Evolutionary conservation across 1,140 invertebrate genomes (phyloP), one percentile per base, ranked within the genome.

Genomic region (Procambarus virginalis): DNA sequence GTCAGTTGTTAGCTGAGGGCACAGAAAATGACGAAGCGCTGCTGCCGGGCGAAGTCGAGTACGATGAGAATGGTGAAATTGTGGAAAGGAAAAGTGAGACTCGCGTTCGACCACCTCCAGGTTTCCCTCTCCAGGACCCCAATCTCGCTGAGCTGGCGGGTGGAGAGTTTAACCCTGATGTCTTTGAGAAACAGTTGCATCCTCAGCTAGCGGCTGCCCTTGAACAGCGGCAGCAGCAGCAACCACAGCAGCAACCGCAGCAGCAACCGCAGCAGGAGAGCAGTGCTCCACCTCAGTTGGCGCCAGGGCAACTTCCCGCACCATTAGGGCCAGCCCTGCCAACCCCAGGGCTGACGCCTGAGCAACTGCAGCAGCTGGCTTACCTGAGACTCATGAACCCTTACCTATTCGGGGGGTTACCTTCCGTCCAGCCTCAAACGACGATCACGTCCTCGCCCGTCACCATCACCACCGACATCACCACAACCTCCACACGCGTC

Each of bases 371-470:
- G 93, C 96, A 97, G 92, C 93, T 97, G 20, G 96, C 96, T 5
- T 93, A 97, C 2, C 93, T 97, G 6, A 95, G 96, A 90, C 94
- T 96, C 6, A 94, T 97, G 5, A 97, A 97, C 92, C 96, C 96
- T 20, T 92, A 91, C 77, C 70, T 88, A 81, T 92, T 94, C 49
- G 95, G 95, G 86, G 94, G 94, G 4, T 94, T 95, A 14, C 95
- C 81, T 70, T 92, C 85, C 34, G 93, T 93, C 34, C 94, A 85
- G n/a, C 91, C 93, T 0, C 94, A 94, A 91, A 96, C 96, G 92
- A 95, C 96, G 17, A 94, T 97, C 10, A 97, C 96, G 5, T 97
- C 96, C n/a, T 96, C 96, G 0, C 97, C 97, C 0, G 94, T 97
- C 20, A 95, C 97, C 1, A 95, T 97, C 75, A 97, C 97, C 92